Evolutionary conservation across 1,140 invertebrate genomes (phyloP).

Genomic region (Metaphire vulgaris): DNA sequence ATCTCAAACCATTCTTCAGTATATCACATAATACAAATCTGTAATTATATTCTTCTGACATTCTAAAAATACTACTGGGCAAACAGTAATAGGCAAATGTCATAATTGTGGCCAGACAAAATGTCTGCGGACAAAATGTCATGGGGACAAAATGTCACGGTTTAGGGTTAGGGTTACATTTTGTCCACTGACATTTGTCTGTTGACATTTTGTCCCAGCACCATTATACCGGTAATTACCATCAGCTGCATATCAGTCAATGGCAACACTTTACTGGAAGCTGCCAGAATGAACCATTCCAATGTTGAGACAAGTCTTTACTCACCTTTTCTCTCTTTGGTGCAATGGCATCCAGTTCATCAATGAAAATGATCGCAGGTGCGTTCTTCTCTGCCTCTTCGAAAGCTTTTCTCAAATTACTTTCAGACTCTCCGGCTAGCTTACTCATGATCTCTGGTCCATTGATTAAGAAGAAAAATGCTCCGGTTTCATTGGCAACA

Average conservation of each 20-base stretch:
- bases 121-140: no score
- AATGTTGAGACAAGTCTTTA: slow-evolving; percentile 18
- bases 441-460: slow-evolving; percentile 99
- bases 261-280: neutral
- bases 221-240: no score
- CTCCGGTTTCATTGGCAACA: slow-evolving; percentile 98
- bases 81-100: no score
- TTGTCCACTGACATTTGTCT: no score
- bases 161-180: no score
- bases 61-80: no score
- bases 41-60: no score
- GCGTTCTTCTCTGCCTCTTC: slow-evolving; percentile 99
- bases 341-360: slow-evolving; percentile 98
- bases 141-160: no score
- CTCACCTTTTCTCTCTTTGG: slow-evolving; percentile 92
- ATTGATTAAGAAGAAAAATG: slow-evolving; percentile 99
- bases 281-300: neutral
- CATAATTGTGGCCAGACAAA: no score
- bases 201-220: no score
- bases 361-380: slow-evolving; percentile 98
- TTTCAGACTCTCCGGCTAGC: slow-evolving; percentile 96
- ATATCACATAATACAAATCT: no score
- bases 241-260: neutral
- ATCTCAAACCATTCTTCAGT: no score
- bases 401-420: slow-evolving; percentile 94